Percentiles rank a stretch among this genome's conserved stretches.
phyloP scores from a whole-genome alignment of 2,888 invertebrate genomes.

The Ditula angustiorana region DNA sequence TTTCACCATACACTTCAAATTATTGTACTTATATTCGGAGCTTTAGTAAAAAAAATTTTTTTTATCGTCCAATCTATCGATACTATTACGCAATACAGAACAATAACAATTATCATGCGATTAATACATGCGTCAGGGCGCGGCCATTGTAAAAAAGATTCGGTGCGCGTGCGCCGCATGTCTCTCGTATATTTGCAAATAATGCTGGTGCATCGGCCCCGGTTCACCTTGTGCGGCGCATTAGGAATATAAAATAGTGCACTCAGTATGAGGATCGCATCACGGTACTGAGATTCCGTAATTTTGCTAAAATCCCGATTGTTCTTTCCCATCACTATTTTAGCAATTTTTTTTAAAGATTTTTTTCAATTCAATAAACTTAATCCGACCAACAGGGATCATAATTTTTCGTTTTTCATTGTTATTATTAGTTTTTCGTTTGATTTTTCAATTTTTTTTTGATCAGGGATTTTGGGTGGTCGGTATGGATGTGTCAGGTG shows the following conservation, averaged over 20 bases:
- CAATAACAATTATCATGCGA: constrained; percentile 55
- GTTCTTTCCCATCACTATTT: neutral
- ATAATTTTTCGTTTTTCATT: too few species aligned
- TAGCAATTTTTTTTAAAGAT: neutral
- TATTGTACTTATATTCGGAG: too few species aligned
- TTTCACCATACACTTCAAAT: too few species aligned
- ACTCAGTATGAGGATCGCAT: constrained; percentile 40
- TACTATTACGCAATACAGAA: constrained; percentile 64
- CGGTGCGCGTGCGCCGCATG: constrained; percentile 65
- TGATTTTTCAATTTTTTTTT: too few species aligned
- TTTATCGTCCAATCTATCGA: too few species aligned
- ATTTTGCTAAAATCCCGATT: constrained; percentile 13
- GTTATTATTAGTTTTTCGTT: too few species aligned
- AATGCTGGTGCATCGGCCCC: constrained; percentile 75
- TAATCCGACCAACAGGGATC: too few species aligned
- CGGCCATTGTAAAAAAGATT: constrained; percentile 47
- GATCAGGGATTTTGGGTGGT: too few species aligned
- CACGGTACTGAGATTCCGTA: constrained; percentile 24
- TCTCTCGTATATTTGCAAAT: constrained; percentile 70
- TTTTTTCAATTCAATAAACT: too few species aligned
- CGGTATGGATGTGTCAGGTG: too few species aligned
- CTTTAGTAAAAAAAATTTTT: too few species aligned
- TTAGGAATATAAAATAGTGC: constrained; percentile 65
- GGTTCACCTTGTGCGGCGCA: constrained; percentile 75
- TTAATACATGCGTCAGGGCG: constrained; percentile 30